Conservation (phyloP, 2,797 vertebrate genomes). For the Chromobotia macracanthus region DNA sequence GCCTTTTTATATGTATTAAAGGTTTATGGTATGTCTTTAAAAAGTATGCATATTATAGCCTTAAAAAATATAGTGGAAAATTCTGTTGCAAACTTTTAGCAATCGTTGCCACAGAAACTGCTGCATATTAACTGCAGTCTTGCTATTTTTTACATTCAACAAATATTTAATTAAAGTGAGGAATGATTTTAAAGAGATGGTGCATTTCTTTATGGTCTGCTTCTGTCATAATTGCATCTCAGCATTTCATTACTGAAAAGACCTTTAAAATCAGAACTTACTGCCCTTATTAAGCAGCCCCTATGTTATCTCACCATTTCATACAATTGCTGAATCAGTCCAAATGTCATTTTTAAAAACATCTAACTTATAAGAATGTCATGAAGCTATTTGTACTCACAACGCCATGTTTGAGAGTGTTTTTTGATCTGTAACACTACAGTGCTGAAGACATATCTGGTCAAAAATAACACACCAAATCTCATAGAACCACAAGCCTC, state of each 20-base stretch:
- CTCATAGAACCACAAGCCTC: not conserved
- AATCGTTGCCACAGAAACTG: not conserved
- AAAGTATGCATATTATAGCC: not conserved
- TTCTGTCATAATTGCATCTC: constrained; percentile 35
- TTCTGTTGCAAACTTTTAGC: not conserved
- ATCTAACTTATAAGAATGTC: constrained; percentile 42
- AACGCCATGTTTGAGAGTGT: constrained; percentile 19
- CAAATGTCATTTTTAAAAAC: constrained; percentile 49
- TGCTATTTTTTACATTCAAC: not conserved
- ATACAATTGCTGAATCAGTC: constrained; percentile 36
- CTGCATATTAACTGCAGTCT: not conserved
- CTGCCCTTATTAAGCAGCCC: constrained; percentile 39
- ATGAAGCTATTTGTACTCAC: constrained; percentile 25
- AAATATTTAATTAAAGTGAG: not conserved
- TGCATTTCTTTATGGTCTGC: not conserved
- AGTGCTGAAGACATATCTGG: not conserved
- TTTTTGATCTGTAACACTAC: constrained; percentile 10
- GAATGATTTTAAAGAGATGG: not conserved
- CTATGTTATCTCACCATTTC: constrained; percentile 43
- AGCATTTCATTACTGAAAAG: constrained; percentile 42
- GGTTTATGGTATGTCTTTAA: not conserved
- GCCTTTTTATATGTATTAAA: not conserved
- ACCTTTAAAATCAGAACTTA: constrained; percentile 32
- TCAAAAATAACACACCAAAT: not conserved
- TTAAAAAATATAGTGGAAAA: not conserved